Conservation (phyloP, 1,140 invertebrate species). For the Cyrtorhinus lividipennis region DNA sequence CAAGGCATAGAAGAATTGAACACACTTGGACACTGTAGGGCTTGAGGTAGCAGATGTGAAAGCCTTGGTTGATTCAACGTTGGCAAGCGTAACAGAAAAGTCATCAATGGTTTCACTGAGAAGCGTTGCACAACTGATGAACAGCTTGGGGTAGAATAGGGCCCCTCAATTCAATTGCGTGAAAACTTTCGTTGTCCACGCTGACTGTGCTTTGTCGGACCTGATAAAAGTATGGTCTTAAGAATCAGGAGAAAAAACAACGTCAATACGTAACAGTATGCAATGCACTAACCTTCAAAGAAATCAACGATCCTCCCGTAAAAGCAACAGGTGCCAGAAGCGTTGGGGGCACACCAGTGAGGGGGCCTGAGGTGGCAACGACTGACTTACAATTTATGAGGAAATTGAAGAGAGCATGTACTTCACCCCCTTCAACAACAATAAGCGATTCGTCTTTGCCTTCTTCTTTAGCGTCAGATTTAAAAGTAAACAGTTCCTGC, state of each 20-base stretch:
- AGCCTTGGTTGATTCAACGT: conserved; percentile 24
- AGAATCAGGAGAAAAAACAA: too few relatives aligned
- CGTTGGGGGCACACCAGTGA: conserved; percentile 82
- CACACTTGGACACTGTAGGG: too few relatives aligned
- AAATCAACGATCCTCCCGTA: conserved; percentile 62
- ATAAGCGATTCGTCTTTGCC: conserved; percentile 45
- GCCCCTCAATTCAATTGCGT: conserved; percentile 63
- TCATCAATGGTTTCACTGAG: conserved; percentile 30
- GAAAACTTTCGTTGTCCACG: conserved; percentile 49
- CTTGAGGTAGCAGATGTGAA: conserved; percentile 20
- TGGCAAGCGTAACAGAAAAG: conserved; percentile 26
- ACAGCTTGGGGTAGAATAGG: conserved; percentile 63
- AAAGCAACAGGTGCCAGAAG: conserved; percentile 78
- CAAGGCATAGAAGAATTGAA: background rate
- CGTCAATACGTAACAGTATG: too few relatives aligned
- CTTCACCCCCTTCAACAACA: conserved; percentile 62
- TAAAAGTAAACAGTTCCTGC: background rate
- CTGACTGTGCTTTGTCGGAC: conserved; percentile 53
- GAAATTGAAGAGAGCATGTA: conserved; percentile 81
- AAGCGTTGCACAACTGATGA: conserved; percentile 52
- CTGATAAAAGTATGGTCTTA: conserved; percentile 31
- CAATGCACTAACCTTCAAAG: conserved; percentile 50
- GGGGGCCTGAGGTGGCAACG: conserved; percentile 52
- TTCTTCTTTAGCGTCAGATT: background rate
- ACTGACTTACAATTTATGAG: conserved; percentile 73